phyloP scores from a whole-genome alignment of 2,888 invertebrate genomes.

The Drosophila hawaiiensis region DNA sequence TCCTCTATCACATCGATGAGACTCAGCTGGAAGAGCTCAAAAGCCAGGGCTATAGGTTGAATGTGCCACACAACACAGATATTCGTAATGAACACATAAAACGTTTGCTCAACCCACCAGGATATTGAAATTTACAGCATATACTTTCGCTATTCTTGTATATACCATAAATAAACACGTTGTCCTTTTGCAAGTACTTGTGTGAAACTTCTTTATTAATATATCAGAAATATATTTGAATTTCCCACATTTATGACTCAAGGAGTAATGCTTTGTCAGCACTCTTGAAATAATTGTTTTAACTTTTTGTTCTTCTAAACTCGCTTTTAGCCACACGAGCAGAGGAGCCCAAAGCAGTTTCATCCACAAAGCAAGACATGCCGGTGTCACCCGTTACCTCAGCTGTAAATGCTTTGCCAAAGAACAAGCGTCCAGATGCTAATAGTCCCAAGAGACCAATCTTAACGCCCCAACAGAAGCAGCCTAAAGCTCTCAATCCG shows the following conservation, averaged over 20 bases:
- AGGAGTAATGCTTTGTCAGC: neutral
- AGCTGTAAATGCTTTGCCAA: constrained; percentile 4
- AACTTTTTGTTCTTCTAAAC: neutral
- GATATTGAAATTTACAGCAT: constrained; percentile 38
- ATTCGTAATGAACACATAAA: constrained; percentile 49
- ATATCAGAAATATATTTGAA: neutral
- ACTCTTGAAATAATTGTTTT: neutral
- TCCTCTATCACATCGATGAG: constrained; percentile 56
- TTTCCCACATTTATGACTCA: neutral
- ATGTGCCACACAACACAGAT: constrained; percentile 21
- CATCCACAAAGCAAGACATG: constrained; percentile 6
- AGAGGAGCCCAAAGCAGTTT: neutral
- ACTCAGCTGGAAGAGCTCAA: constrained; percentile 32
- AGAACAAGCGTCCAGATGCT: constrained; percentile 10
- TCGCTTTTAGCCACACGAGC: constrained; percentile 7
- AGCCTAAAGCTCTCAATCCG: constrained; percentile 11
- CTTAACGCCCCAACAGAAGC: constrained; percentile 5
- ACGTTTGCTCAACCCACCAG: constrained; percentile 56
- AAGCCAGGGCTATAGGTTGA: constrained; percentile 44
- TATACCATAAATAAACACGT: neutral
- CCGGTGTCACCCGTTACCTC: constrained; percentile 15
- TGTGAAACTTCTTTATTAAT: neutral
- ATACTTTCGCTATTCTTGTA: neutral
- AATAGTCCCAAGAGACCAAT: constrained; percentile 15
- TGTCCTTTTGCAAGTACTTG: neutral